A percentile compares a stretch with the other conserved stretches of the same genome.
Evolutionary conservation across 2,797 vertebrate species (phyloP).

Genomic region (Leptodactylus fallax): DNA sequence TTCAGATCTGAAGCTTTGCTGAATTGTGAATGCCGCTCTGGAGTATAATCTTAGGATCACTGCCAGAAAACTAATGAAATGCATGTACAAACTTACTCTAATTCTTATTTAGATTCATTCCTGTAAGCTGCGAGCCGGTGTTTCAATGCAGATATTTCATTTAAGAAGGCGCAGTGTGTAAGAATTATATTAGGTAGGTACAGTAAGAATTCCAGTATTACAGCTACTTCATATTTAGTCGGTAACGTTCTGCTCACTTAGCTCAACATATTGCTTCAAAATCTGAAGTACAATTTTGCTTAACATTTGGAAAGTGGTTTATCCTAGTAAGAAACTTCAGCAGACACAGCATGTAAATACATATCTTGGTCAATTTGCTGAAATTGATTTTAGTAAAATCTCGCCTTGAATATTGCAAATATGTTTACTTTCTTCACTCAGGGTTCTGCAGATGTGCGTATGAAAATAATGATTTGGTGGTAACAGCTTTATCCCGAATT

Average conservation of each 20-base stretch:
- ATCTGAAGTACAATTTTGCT: background rate
- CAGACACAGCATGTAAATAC: slow-evolving; percentile 28
- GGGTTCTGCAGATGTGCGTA: background rate
- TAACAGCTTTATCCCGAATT: background rate
- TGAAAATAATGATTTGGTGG: slow-evolving; percentile 1
- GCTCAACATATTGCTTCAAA: background rate
- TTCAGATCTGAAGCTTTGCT: too few relatives aligned
- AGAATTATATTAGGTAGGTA: too few relatives aligned
- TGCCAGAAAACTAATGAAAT: too few relatives aligned
- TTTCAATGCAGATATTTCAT: too few relatives aligned
- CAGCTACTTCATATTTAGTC: background rate
- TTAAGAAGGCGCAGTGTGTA: background rate
- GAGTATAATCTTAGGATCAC: too few relatives aligned
- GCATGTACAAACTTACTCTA: too few relatives aligned
- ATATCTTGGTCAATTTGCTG: slow-evolving; percentile 28
- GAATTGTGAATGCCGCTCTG: too few relatives aligned
- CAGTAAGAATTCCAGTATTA: background rate
- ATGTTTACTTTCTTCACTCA: slow-evolving; percentile 12
- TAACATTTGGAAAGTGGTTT: slow-evolving; percentile 16
- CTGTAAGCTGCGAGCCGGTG: too few relatives aligned
- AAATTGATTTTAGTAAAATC: slow-evolving; percentile 45
- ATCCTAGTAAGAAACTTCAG: background rate
- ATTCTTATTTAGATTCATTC: too few relatives aligned
- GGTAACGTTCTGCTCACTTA: background rate
- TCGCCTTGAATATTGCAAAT: slow-evolving; percentile 32